Evolutionary conservation across 2,888 invertebrate species (phyloP), one percentile per base, ranked within the genome.

Genomic region (Eilema griseolum): DNA sequence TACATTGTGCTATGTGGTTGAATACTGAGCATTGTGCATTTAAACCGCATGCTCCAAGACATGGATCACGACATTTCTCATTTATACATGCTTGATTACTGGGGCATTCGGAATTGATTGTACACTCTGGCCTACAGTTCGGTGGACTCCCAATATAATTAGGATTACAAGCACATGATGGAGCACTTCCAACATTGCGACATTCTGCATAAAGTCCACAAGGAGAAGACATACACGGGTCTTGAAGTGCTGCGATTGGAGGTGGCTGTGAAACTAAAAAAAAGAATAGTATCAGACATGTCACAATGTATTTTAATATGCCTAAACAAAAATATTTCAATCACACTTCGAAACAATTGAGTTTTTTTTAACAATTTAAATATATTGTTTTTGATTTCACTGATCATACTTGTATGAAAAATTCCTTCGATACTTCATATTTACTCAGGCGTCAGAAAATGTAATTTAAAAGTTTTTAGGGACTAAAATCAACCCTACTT

Each of bases 161-260:
- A 23, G 94, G 86, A 75, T 96, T 87, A 85, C 97, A 96, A 23
- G 96, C 96, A 83, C 97, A 97, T 26, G 96, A 96, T 20, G 96
- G 95, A 73, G 95, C 90, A 66, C 95, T 96, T 74, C 95, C 95
- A 52, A 96, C 90, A 78, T 96, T 94, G 46, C 96, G 93, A 84
- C 97, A 97, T 78, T 96, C 95, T 7, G 96, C 96, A 83, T 96
- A 96, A 20, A 96, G 89, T 31, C 97, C 97, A 86, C 97, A 97
- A 10, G 97, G 97, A n/a, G 97, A 96, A 60, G 97, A 96, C 24
- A 96, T 90, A 84, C 97, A 97, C 12, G 97, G 97, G 86, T 97
- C 96, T 75, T 73, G 68, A 41, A 81, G 73, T 64, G 86, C 84
- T 72, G 79, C 69, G 72, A 84, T 82, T 67, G 80, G 80, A 59